phyloP scores from a whole-genome alignment of 2,113 vertebrate genomes.

The Apodemus sylvaticus region DNA sequence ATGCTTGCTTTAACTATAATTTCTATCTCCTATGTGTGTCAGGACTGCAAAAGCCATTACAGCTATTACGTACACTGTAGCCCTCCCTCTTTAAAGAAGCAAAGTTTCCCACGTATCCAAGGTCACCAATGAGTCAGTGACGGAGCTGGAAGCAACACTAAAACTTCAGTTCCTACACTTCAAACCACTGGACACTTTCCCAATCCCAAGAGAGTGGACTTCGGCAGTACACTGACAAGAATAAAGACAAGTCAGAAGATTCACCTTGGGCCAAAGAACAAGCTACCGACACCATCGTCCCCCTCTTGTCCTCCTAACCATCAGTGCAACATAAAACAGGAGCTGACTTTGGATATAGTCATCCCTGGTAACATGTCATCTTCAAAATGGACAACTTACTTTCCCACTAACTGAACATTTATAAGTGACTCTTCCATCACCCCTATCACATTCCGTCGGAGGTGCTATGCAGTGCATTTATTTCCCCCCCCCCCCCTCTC shows the following conservation, averaged over 20 bases:
- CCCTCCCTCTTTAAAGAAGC: neutral
- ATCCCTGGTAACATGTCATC: neutral
- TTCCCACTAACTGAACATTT: neutral
- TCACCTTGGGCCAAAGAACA: neutral
- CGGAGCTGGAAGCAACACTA: neutral
- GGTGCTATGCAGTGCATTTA: neutral
- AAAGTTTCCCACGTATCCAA: slow-evolving; percentile 44
- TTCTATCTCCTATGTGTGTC: slow-evolving; percentile 15
- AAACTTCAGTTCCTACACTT: neutral
- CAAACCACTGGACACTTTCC: neutral
- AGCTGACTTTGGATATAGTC: neutral
- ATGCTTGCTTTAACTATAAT: neutral
- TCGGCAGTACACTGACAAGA: neutral
- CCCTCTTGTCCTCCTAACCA: neutral
- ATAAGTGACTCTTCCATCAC: neutral
- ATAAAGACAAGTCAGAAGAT: neutral
- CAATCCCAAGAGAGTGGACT: neutral
- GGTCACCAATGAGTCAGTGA: slow-evolving; percentile 46
- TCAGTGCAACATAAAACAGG: neutral
- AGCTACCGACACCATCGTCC: neutral
- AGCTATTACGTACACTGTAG: neutral
- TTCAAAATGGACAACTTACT: neutral
- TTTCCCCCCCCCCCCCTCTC: too few relatives aligned
- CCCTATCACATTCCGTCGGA: neutral
- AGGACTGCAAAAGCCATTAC: neutral